Conservation (phyloP, 1,140 invertebrate species). For the Antheraea pernyi region DNA sequence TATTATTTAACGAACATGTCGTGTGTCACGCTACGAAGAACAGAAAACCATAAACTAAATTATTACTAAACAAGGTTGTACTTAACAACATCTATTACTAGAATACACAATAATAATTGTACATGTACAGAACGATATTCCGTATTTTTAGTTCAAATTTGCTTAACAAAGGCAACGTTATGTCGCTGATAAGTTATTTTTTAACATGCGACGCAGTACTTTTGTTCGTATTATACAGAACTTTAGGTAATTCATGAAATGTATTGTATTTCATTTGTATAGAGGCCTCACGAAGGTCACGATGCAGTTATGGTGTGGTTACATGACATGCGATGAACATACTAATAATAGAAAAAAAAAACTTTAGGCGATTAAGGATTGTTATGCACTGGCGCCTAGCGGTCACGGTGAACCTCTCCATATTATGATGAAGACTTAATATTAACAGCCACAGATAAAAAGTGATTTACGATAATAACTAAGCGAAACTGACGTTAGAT, state of each 20-base stretch:
- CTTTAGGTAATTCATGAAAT: constrained; percentile 11
- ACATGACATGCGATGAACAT: constrained; percentile 33
- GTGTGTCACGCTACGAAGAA: constrained; percentile 39
- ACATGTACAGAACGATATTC: constrained; percentile 21
- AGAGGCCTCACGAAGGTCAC: constrained; percentile 44
- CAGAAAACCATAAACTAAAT: constrained; percentile 33
- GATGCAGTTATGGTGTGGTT: constrained; percentile 53
- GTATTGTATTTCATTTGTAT: constrained; percentile 27
- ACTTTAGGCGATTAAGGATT: constrained; percentile 12
- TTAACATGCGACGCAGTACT: constrained; percentile 23
- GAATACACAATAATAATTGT: constrained; percentile 25
- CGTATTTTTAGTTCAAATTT: constrained; percentile 27
- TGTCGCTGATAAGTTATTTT: constrained; percentile 29
- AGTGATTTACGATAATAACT: no score
- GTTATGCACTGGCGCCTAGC: constrained; percentile 28
- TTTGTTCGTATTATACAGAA: constrained; percentile 4
- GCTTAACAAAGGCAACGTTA: constrained; percentile 29
- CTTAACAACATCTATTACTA: no score
- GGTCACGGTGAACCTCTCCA: constrained; percentile 56
- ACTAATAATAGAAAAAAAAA: constrained; percentile 25
- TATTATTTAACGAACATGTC: constrained; percentile 20
- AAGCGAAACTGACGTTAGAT: neutral
- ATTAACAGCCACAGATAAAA: no score
- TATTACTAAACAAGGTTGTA: constrained; percentile 17
- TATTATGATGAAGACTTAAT: constrained; percentile 21